Base-by-base conservation (phyloP, 2,888 invertebrate species). In the Leptarthrus brevirostris region DNA sequence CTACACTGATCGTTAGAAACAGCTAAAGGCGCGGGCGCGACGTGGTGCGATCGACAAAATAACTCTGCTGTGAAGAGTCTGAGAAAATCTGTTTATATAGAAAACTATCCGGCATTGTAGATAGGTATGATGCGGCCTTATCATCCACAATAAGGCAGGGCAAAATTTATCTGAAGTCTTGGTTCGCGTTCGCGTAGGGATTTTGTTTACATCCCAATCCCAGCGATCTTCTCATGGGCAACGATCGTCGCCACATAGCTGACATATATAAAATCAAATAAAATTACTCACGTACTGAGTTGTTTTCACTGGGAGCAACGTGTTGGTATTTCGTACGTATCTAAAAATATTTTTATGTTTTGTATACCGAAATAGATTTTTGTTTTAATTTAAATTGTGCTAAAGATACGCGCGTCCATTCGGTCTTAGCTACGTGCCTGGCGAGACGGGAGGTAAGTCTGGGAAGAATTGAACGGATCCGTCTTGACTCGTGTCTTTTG, bases 261-360 rank as follows among this genome's bases (percentile, higher is more conserved):
- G 44, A 44, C 44, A 44, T 44, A 44, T 44, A 44, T 44, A 44
- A 44, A 44, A 44, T 14, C 44, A 44, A 14, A 14, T 44, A 44
- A 44, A 44, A 44, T 44, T 44, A 44, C 44, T 44, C 44, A 44
- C n/a, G n/a, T 12, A 14, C 8, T 12, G 1, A 44, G 44, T 44
- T 44, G 44, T 44, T 44, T 44, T 44, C 44, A 44, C 44, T 34
- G 40, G 22, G 40, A 40, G 61, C 40, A 47, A 26, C 49, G 52
- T 70, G 70, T 70, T 70, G 74, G 74, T 74, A 74, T 74, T 74
- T 56, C 47, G 72, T 72, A 44, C 12, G 74, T 40, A 47, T 73
- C 75, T 75, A 75, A 72, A 75, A 75, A 75, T 75, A 75, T 75
- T 75, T 75, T 75, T 75, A 73, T 75, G 75, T 75, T 75, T 75